A percentile compares a stretch with the other conserved stretches of the same genome.
phyloP scores from a whole-genome alignment of 2,888 invertebrate genomes.

The Cinara cedri region DNA sequence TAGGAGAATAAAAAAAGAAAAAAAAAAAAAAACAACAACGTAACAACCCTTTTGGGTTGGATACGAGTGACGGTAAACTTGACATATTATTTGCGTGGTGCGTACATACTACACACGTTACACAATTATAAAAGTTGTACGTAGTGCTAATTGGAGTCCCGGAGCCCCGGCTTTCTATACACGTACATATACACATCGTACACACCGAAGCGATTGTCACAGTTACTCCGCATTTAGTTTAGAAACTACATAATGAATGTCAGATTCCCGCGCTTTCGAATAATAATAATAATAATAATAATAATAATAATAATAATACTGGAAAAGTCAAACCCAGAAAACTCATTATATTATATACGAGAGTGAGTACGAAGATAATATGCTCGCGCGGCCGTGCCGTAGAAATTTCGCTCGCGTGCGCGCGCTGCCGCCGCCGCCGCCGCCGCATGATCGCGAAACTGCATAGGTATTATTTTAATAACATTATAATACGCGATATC shows the following conservation, averaged over 20 bases:
- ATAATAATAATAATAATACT: no score
- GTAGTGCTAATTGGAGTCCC: slow-evolving; percentile 29
- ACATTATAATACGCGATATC: no score
- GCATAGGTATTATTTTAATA: no score
- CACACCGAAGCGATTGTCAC: slow-evolving; percentile 17
- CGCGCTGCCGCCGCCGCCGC: not conserved
- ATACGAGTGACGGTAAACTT: not conserved
- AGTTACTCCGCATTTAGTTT: slow-evolving; percentile 18
- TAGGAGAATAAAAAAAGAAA: not conserved
- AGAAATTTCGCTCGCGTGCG: not conserved
- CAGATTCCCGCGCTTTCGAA: slow-evolving; percentile 13
- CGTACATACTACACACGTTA: not conserved
- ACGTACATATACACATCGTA: not conserved
- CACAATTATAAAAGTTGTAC: slow-evolving; percentile 38
- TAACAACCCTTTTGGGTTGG: not conserved
- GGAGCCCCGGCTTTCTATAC: not conserved
- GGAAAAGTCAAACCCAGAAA: slow-evolving; percentile 46
- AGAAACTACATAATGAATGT: slow-evolving; percentile 43
- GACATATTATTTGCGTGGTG: not conserved
- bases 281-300: no score
- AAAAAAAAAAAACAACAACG: not conserved
- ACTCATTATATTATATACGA: slow-evolving; percentile 36
- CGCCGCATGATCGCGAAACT: no score
- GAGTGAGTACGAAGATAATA: not conserved
- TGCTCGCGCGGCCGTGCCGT: not conserved